phyloP scores from a whole-genome alignment of 1,140 invertebrate genomes.

The Papilio polyxenes region DNA sequence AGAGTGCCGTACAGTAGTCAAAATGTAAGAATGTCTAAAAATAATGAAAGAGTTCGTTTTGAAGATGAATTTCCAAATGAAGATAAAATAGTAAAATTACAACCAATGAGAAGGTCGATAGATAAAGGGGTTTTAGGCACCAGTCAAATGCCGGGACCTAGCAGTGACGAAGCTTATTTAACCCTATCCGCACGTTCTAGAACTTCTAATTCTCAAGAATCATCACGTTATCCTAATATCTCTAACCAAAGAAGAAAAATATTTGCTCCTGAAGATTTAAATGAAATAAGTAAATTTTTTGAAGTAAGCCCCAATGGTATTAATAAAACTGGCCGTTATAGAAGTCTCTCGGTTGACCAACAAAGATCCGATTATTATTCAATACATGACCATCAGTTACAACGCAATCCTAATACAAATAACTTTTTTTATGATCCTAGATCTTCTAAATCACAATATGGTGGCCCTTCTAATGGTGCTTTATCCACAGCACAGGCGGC shows the following conservation, averaged over 20 bases:
- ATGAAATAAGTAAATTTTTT: constrained; percentile 20
- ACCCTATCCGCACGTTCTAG: not conserved
- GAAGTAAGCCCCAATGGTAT: not conserved
- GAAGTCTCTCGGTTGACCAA: not conserved
- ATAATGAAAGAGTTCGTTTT: constrained; percentile 15
- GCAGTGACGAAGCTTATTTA: constrained; percentile 3
- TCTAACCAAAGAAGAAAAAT: not conserved
- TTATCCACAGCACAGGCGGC: not conserved
- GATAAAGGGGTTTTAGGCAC: constrained; percentile 35
- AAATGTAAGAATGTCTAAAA: not conserved
- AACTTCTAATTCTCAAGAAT: constrained; percentile 12
- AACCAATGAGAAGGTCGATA: constrained; percentile 8
- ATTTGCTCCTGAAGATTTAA: not conserved
- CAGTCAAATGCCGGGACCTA: constrained; percentile 47
- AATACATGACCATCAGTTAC: not conserved
- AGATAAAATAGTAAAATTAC: constrained; percentile 32
- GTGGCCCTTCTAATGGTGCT: not conserved
- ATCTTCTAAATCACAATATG: not conserved
- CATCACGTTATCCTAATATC: constrained; percentile 14
- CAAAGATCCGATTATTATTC: constrained; percentile 16
- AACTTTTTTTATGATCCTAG: constrained; percentile 25
- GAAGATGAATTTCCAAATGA: constrained; percentile 6
- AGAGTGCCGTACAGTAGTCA: not conserved
- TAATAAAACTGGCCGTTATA: not conserved
- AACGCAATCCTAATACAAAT: not conserved